Conservation (phyloP, 1,140 invertebrate species). For the Capitella teleta region DNA sequence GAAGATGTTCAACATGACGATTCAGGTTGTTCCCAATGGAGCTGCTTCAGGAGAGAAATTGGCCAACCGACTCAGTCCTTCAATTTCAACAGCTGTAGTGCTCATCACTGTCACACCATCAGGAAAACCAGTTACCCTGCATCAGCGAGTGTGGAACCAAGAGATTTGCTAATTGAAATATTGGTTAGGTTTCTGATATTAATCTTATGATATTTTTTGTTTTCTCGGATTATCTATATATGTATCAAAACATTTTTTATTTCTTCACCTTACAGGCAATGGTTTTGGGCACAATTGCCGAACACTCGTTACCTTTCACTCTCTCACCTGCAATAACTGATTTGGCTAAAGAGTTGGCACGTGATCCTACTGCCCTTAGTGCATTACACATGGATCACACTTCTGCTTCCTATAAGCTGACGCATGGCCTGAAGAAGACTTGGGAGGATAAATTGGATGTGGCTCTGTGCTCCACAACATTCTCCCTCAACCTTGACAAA, state of each 20-base stretch:
- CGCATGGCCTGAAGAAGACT: background rate
- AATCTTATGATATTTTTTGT: background rate
- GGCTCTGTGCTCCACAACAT: background rate
- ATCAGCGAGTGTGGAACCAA: too few relatives aligned
- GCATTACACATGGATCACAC: background rate
- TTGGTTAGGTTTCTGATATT: too few relatives aligned
- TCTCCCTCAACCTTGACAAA: background rate
- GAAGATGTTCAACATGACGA: too few relatives aligned
- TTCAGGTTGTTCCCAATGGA: too few relatives aligned
- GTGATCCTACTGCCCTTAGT: background rate
- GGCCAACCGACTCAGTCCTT: too few relatives aligned
- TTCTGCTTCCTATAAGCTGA: background rate
- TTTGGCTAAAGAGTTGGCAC: background rate
- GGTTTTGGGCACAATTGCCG: background rate
- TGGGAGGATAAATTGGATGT: background rate
- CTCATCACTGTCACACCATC: too few relatives aligned
- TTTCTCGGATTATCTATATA: background rate
- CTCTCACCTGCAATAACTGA: background rate
- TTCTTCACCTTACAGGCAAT: background rate
- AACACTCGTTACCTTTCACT: background rate
- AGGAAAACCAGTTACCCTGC: too few relatives aligned
- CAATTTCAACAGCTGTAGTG: too few relatives aligned
- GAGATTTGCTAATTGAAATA: too few relatives aligned
- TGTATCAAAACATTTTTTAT: background rate
- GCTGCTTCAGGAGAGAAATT: too few relatives aligned